Evolutionary conservation across 1,140 invertebrate species (phyloP).

Genomic region (Lasioglossum baleicum): DNA sequence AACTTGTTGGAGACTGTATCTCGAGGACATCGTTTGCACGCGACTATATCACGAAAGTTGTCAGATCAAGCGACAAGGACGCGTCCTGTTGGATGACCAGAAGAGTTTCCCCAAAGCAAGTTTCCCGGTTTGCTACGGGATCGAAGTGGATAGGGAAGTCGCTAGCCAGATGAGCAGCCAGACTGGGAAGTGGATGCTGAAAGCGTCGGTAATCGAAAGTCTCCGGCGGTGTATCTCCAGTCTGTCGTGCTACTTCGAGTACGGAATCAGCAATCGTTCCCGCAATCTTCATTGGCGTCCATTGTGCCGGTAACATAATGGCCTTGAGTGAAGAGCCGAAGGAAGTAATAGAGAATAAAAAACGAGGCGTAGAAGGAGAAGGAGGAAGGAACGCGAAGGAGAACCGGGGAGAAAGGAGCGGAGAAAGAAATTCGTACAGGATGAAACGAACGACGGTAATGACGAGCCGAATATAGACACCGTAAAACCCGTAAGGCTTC

Average conservation of each 20-base stretch:
- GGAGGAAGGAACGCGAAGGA: neutral
- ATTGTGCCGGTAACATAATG: slow-evolving; percentile 52
- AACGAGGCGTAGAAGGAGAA: neutral
- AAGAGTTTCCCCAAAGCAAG: neutral
- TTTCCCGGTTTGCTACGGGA: too few relatives aligned
- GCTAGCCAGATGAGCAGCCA: neutral
- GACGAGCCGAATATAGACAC: slow-evolving; percentile 58
- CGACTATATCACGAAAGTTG: too few relatives aligned
- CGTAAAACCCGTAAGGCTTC: slow-evolving; percentile 56
- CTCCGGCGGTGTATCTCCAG: neutral
- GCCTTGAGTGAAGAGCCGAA: slow-evolving; percentile 41
- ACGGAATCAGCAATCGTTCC: slow-evolving; percentile 41
- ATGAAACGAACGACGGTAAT: slow-evolving; percentile 57
- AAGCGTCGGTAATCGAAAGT: slow-evolving; percentile 34
- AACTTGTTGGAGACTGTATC: too few relatives aligned
- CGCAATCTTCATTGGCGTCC: slow-evolving; percentile 40
- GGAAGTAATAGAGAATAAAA: slow-evolving; percentile 35
- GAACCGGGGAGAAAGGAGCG: neutral
- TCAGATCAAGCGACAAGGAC: neutral
- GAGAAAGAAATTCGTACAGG: slow-evolving; percentile 41
- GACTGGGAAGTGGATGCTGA: neutral
- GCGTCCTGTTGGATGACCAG: neutral
- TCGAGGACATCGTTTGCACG: too few relatives aligned
- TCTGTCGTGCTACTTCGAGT: slow-evolving; percentile 19
- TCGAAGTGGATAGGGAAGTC: neutral